Evolutionary conservation across 2,888 invertebrate genomes (phyloP), one percentile per base, ranked within the genome.

Genomic region (Microchrysa polita): DNA sequence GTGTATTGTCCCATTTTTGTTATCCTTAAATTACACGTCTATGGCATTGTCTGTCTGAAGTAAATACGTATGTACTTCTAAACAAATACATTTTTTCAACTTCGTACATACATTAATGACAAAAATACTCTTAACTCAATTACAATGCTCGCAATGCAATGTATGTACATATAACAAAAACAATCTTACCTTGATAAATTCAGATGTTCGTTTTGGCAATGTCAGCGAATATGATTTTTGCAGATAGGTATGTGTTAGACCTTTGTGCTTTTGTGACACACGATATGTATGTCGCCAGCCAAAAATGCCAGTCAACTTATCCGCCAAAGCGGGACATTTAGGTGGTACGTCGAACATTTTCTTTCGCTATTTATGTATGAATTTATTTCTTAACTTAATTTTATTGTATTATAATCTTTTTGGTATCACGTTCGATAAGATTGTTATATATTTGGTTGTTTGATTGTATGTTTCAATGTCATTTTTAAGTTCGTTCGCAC

Each of bases 221-320:
- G 84, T 84, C 76, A 85, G 77, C 74, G 85, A 84, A 78, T 85
- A 85, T 75, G 84, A 83, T 79, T 85, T 85, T 77, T 85, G 84
- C 72, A 85, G 77, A 77, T 81, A 81, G 74, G 81, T 80, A 77
- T 85, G 85, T 44, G 82, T 80, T 76, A 89, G 86, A 77, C 88
- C 87, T 79, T 90, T 88, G 80, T 93, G 93, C 78, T 92, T 86
- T 82, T 92, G 92, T 81, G 92, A 91, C 77, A 93, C 92, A 76
- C 92, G 91, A 81, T 93, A 93, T 9, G 92, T 93, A 82, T 93
- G 93, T 78, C 92, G 86, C 92, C 93, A 92, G 73, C 92, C 92
- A 81, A 93, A 93, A 77, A 93, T 86, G 77, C 92, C 89, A 79
- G 90, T 91, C 77, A 93, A 82, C 85, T 93, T 93, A 81, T 92